Conservation (phyloP, 2,888 invertebrate species). For the Amaurobius ferox region DNA sequence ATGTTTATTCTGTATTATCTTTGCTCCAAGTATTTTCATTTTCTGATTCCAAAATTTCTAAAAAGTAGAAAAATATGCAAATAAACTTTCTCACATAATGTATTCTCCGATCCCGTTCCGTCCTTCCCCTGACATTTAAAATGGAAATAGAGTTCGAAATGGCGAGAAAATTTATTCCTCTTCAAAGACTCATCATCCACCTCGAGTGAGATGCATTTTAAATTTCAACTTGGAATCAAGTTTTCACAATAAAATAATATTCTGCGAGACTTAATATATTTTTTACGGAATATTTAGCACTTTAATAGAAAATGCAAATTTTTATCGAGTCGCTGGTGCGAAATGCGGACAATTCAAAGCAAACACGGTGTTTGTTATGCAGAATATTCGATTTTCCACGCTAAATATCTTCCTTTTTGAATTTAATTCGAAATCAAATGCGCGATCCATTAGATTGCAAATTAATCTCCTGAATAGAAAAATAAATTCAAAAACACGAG, state of each 20-base stretch:
- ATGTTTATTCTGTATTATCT: neutral
- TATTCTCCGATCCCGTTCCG: slow-evolving; percentile 2
- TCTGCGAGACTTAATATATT: slow-evolving; percentile 35
- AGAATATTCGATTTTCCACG: slow-evolving; percentile 49
- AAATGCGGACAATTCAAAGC: slow-evolving; percentile 43
- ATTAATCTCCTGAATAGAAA: slow-evolving; percentile 59
- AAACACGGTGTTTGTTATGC: slow-evolving; percentile 45
- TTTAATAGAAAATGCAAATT: slow-evolving; percentile 71
- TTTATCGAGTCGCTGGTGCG: slow-evolving; percentile 36
- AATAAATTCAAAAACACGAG: slow-evolving; percentile 29
- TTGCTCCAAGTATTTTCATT: neutral
- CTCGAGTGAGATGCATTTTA: slow-evolving; percentile 23
- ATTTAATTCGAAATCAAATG: slow-evolving; percentile 50
- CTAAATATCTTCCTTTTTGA: slow-evolving; percentile 21
- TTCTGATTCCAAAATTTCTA: neutral
- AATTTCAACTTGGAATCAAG: slow-evolving; percentile 53
- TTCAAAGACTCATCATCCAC: slow-evolving; percentile 32
- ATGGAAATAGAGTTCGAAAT: slow-evolving; percentile 65
- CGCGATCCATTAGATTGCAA: slow-evolving; percentile 67
- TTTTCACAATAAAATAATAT: slow-evolving; percentile 68
- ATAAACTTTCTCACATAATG: slow-evolving; percentile 26
- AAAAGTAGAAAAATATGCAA: slow-evolving; percentile 29
- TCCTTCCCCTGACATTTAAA: slow-evolving; percentile 34
- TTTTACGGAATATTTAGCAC: slow-evolving; percentile 55
- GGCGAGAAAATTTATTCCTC: slow-evolving; percentile 36